Base-by-base conservation (phyloP, 2,888 invertebrate genomes). In the Pedicia rivosa region DNA sequence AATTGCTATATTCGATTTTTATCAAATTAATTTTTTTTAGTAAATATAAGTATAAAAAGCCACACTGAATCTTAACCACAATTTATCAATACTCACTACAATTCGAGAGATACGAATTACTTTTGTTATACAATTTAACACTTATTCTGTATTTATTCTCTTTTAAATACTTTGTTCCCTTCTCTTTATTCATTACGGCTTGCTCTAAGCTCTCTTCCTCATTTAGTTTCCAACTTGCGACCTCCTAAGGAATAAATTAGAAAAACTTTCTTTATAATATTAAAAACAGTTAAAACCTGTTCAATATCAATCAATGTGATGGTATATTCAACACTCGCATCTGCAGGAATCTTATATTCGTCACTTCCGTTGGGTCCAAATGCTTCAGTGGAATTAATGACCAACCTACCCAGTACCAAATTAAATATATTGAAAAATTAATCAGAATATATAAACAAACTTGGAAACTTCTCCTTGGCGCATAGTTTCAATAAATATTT, bases 141-240 rank as follows among this genome's bases (percentile, higher is more conserved):
- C 97, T 94, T 46, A 88, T 50, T 37, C 65, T 60, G 48, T 70
- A 78, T 55, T 91, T 88, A 40, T 68, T 74, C 1, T 67, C 68
- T 58, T 88, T 90, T 52, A 91, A 90, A 56, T 86, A 92, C 33
- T 72, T 69, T 0, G 90, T 94, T 31, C 94, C 97, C 53, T 86
- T 91, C 42, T 83, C 81, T 61, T 97, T 97, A 44, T 74, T 78
- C 10, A 81, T 63, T 55, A 78, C 75, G 0, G 84, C 76, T 52
- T 84, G 82, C 39, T 79, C 79, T 5, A 95, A 47, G 54, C 83
- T 84, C 57, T 94, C 86, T 0, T 65, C 58, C 1, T 68, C 66
- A 41, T 82, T 78, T 65, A 95, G 67, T 29, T 81, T 71, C 91
- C 92, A 95, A 31, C 67, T 58, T 46, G 86, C 82, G 5, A 26